Percentiles rank a stretch among this genome's conserved stretches.
phyloP scores from a whole-genome alignment of 2,113 vertebrate genomes.

The Coptodon bakossiorum region DNA sequence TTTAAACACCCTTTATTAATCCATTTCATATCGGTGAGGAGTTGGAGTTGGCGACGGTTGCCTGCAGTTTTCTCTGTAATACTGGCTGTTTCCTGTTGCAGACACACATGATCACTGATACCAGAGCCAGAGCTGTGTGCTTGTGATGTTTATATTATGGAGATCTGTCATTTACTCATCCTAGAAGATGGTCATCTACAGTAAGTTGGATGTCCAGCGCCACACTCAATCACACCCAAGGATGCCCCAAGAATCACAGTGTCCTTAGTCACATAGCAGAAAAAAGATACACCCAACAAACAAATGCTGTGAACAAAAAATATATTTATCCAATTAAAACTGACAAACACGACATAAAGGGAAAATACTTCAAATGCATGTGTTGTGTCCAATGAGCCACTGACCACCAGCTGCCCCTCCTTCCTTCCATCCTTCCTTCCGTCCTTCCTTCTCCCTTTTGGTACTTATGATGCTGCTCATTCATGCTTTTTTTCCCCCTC shows the following conservation, averaged over 20 bases:
- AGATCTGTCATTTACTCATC: not conserved
- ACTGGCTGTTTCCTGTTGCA: not conserved
- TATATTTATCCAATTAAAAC: not conserved
- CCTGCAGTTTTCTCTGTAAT: not conserved
- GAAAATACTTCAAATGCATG: not conserved
- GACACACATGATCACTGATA: not conserved
- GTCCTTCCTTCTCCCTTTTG: not conserved
- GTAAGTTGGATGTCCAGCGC: not conserved
- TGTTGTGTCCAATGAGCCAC: not conserved
- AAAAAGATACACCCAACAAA: not conserved
- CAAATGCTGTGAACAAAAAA: not conserved
- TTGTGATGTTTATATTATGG: not conserved
- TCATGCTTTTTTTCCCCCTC: not conserved
- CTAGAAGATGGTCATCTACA: not conserved
- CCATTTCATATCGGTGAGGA: not conserved
- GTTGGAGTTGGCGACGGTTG: not conserved
- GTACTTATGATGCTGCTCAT: slow-evolving; percentile 9
- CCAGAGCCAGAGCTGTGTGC: not conserved
- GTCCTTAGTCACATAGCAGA: not conserved
- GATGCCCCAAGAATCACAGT: not conserved
- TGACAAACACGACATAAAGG: not conserved
- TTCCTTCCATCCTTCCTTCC: not conserved
- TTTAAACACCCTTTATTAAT: slow-evolving; percentile 9
- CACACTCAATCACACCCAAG: not conserved
- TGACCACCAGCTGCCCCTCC: not conserved